Evolutionary conservation across 2,113 vertebrate genomes (phyloP).

Genomic region (Actenoides hombroni): DNA sequence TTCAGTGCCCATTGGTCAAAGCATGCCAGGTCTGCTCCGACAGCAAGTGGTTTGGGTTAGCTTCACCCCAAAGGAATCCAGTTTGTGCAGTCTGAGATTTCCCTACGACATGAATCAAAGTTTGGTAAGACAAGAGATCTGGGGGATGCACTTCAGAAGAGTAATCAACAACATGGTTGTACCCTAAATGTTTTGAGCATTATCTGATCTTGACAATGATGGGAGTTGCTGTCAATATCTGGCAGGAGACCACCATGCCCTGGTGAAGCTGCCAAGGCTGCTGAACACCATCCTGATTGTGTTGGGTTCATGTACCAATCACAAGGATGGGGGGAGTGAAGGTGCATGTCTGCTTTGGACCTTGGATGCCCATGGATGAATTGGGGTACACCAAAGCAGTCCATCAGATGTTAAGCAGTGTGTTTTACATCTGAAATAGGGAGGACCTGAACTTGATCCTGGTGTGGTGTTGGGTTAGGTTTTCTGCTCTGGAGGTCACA

Average conservation of each 20-base stretch:
- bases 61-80: not conserved
- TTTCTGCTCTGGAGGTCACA: not conserved
- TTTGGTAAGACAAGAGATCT: not conserved
- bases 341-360: not conserved
- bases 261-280: not conserved
- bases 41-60: not conserved
- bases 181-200: accelerated
- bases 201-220: not conserved
- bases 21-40: not conserved
- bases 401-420: not conserved
- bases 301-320: accelerated
- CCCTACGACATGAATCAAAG: not conserved
- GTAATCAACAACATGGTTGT: too few species aligned
- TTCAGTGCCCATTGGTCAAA: not conserved
- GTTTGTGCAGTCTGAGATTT: not conserved
- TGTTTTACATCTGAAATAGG: not conserved
- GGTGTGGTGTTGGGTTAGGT: not conserved
- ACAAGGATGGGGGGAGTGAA: not conserved
- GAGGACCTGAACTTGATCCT: not conserved
- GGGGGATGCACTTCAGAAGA: not conserved
- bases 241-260: not conserved
- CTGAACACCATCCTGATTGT: not conserved
- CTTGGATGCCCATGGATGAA: not conserved
- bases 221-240: not conserved
- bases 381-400: not conserved